These are phyloP conservation scores for Cyclargus thomasi DNA, from an alignment of 1,140 invertebrate genomes.

Conservation along the genomic window DNA sequence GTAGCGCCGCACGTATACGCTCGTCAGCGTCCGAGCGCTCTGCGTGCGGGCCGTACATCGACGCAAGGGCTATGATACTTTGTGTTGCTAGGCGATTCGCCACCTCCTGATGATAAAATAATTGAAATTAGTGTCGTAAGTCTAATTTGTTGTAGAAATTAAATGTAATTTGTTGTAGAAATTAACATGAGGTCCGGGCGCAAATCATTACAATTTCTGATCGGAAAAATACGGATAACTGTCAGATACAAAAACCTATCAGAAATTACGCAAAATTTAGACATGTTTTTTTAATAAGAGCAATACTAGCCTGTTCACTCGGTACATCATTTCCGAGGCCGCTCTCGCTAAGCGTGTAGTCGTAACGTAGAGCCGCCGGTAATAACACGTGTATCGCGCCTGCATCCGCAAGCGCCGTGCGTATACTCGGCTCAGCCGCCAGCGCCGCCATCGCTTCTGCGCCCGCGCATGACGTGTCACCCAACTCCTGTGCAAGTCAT, in stretches of 20 bases:
- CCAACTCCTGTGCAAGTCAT: slow-evolving; percentile 37
- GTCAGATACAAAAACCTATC: too few species aligned
- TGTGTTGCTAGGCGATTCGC: slow-evolving; percentile 93
- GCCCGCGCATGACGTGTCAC: slow-evolving; percentile 78
- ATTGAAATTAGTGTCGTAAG: neutral
- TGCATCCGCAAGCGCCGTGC: slow-evolving; percentile 92
- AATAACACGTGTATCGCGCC: slow-evolving; percentile 96
- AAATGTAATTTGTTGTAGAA: too few species aligned
- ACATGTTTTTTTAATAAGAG: too few species aligned
- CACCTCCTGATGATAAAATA: slow-evolving; percentile 81
- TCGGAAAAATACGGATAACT: too few species aligned
- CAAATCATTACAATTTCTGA: too few species aligned
- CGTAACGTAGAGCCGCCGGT: slow-evolving; percentile 94
- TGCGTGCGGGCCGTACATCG: slow-evolving; percentile 79
- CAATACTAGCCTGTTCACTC: slow-evolving; percentile 82
- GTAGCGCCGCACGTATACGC: slow-evolving; percentile 69
- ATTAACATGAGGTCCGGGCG: too few species aligned
- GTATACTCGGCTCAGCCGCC: slow-evolving; percentile 87
- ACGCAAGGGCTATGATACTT: slow-evolving; percentile 89
- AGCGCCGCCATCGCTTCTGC: slow-evolving; percentile 91
- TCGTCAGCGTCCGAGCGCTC: slow-evolving; percentile 80
- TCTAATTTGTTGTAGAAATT: too few species aligned
- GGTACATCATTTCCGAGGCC: slow-evolving; percentile 89
- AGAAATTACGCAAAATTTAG: too few species aligned
- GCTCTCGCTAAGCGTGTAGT: slow-evolving; percentile 98